These are phyloP conservation scores for Lasiurus borealis DNA, from an alignment of 2,113 vertebrate genomes.

Conservation along the genomic window DNA sequence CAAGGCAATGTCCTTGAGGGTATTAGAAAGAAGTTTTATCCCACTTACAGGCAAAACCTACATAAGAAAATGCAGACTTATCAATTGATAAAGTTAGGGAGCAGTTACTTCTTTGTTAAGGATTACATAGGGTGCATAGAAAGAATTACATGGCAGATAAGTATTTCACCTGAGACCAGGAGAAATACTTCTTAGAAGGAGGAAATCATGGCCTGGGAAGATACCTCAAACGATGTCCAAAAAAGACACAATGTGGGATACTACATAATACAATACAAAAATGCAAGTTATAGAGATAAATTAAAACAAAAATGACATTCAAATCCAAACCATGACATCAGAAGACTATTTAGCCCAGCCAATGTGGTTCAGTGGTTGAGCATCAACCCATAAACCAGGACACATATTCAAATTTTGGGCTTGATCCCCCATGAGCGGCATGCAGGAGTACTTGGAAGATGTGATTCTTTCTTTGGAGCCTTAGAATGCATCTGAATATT, in stretches of 20 bases:
- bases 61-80: not conserved
- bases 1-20: not conserved
- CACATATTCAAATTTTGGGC: too few relatives aligned
- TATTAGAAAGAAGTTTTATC: not conserved
- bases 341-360: not conserved
- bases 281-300: not conserved
- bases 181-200: not conserved
- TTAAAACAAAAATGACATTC: constrained; percentile 37
- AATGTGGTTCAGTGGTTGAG: too few relatives aligned
- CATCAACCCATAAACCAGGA: too few relatives aligned
- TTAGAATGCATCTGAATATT: not conserved
- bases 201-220: not conserved
- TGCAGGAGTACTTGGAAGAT: not conserved
- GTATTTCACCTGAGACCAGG: not conserved
- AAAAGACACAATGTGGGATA: not conserved
- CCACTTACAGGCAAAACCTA: not conserved
- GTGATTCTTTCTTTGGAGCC: not conserved
- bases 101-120: not conserved
- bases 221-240: not conserved
- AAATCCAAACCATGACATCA: not conserved
- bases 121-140: not conserved
- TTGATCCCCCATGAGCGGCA: too few relatives aligned
- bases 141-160: not conserved
- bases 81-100: not conserved
- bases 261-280: not conserved